Evolutionary conservation across 1,140 invertebrate genomes (phyloP), one percentile per base, ranked within the genome.

Genomic region (Battus philenor): DNA sequence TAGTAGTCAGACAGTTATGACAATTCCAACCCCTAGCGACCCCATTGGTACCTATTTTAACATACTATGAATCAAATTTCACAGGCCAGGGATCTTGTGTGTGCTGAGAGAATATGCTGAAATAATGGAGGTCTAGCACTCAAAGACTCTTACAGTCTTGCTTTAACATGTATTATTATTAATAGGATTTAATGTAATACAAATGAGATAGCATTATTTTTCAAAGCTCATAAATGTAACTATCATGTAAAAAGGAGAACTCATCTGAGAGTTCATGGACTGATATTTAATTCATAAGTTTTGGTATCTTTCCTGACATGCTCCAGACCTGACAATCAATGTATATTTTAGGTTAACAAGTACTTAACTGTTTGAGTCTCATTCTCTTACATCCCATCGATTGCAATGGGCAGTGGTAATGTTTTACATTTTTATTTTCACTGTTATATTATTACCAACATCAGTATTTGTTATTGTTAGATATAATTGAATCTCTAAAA

Each of bases 381-480:
- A 11, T 41, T 27, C 13, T 29, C 20, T 9, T 41, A 29, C 2
- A 41, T 41, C 38, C 38, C 38, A 41, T 29, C 38, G 38, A 41
- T 16, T 7, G 38, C 13, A 10, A 8, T 11, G 7, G 22, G 16
- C 15, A 16, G 24, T 41, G 38, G 38, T 41, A 41, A 41, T 41
- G 20, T 41, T 27, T 29, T 29, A 20, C 46, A 18, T 18, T 41
- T 49, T 38, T 33, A 36, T 48, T 51, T 47, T 50, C 41, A 20
- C 36, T 47, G 44, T 60, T 62, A 39, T 49, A 79, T 74, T 49
- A 79, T 74, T 82, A 74, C 76, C 76, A 64, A 56, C 64, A 69
- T 69, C 80, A 84, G 80, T 84, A 84, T 84, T 83, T 51, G 59
- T 68, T 79, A 69, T 68, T 69, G 31, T 75, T 66, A 71, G 62